These are phyloP conservation scores for Campopleginae sp. DNA, from an alignment of 2,888 invertebrate species.

Conservation along the genomic window DNA sequence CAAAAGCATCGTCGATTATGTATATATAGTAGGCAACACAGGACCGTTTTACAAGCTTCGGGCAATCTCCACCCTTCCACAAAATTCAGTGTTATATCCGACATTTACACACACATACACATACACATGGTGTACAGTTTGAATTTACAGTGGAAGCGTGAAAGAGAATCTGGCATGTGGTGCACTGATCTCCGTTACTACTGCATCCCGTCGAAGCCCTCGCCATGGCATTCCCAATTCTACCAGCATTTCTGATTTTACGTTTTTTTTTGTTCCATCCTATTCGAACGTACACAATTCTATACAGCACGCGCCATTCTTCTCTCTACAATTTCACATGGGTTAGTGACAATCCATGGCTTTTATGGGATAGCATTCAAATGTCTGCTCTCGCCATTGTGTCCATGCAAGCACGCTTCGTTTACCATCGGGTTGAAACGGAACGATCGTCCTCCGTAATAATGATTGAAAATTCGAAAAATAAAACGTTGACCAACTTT, in stretches of 20 bases:
- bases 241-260: constrained; percentile 33
- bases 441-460: neutral
- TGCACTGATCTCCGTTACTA: constrained; percentile 22
- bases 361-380: constrained; percentile 2
- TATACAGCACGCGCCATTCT: neutral
- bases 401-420: neutral
- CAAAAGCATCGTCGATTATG: neutral
- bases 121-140: neutral
- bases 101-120: neutral
- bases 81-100: constrained; percentile 35
- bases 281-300: neutral
- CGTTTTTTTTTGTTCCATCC: neutral
- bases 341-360: neutral
- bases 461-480: neutral
- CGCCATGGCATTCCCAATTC: constrained; percentile 4
- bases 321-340: neutral
- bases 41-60: constrained; percentile 72
- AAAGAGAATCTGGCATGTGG: constrained; percentile 10
- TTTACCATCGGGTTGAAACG: neutral
- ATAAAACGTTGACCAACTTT: neutral
- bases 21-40: constrained; percentile 36
- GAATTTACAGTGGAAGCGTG: constrained; percentile 9
- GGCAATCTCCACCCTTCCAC: constrained; percentile 36
- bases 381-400: neutral
- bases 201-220: neutral